phyloP scores from a whole-genome alignment of 2,797 vertebrate genomes.

The Anolis apletophallus region DNA sequence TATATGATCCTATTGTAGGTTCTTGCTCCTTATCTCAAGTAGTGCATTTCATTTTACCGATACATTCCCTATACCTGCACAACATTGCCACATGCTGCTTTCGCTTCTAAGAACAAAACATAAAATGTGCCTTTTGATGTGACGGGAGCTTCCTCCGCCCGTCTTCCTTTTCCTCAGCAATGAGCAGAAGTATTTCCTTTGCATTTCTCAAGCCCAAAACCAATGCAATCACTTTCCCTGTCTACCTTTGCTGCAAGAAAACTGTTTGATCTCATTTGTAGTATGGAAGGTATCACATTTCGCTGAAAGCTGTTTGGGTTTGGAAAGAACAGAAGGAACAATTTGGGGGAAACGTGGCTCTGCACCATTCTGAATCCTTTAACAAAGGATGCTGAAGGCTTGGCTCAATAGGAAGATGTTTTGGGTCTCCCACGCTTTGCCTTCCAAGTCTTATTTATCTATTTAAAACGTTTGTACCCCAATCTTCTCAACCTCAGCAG shows the following conservation, averaged over 20 bases:
- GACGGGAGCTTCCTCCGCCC: neutral
- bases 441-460: too few species aligned
- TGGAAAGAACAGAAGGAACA: constrained; percentile 40
- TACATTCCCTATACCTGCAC: neutral
- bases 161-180: constrained; percentile 4
- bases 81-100: neutral
- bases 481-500: too few species aligned
- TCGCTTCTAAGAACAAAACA: constrained; percentile 3
- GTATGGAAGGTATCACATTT: constrained; percentile 71
- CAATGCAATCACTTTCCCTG: constrained; percentile 44
- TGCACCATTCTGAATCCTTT: neutral
- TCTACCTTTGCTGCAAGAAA: constrained; percentile 44
- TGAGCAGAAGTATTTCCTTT: constrained; percentile 48
- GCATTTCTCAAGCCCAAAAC: constrained; percentile 56
- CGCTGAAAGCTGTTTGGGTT: constrained; percentile 56
- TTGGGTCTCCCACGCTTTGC: neutral
- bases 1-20: too few species aligned
- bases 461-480: too few species aligned
- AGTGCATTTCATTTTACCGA: neutral
- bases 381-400: neutral
- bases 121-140: constrained; percentile 40
- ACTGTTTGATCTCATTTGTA: constrained; percentile 63
- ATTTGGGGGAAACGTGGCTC: constrained; percentile 26
- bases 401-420: constrained; percentile 5
- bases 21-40: too few species aligned